Evolutionary conservation across 2,888 invertebrate species (phyloP).

Genomic region (Nebria salina): DNA sequence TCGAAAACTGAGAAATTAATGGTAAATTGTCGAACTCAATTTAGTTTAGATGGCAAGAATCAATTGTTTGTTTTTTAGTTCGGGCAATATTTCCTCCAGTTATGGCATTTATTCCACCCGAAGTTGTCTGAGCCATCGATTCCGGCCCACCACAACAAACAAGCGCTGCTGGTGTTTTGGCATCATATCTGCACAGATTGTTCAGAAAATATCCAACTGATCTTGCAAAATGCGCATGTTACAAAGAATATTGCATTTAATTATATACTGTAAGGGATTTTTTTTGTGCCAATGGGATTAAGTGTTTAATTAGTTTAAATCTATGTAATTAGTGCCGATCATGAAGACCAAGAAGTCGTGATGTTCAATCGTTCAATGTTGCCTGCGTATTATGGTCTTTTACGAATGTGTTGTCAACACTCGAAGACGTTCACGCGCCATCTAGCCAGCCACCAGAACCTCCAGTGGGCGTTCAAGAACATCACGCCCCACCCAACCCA

Average conservation of each 20-base stretch:
- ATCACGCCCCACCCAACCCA: conserved; percentile 96
- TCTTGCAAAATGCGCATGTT: conserved; percentile 86
- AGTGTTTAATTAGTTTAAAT: neutral
- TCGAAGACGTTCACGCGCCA: conserved; percentile 86
- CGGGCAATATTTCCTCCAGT: conserved; percentile 88
- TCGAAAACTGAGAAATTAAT: conserved; percentile 91
- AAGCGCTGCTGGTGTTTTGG: conserved; percentile 92
- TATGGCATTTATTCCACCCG: conserved; percentile 96
- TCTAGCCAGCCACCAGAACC: conserved; percentile 91
- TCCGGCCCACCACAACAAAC: conserved; percentile 95
- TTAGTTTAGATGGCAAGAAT: conserved; percentile 70
- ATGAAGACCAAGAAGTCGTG: conserved; percentile 95
- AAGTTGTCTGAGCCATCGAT: conserved; percentile 94
- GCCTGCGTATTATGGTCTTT: conserved; percentile 89
- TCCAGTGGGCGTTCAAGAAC: conserved; percentile 97
- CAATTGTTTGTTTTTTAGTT: conserved; percentile 72
- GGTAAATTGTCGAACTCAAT: conserved; percentile 67
- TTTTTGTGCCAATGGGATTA: neutral
- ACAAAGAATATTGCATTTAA: conserved; percentile 96
- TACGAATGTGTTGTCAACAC: conserved; percentile 90
- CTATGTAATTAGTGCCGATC: conserved; percentile 79
- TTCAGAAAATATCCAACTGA: conserved; percentile 89
- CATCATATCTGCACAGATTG: conserved; percentile 93
- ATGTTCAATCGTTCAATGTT: conserved; percentile 94
- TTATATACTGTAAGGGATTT: conserved; percentile 85